These are phyloP conservation scores for Clostera curtula DNA, from an alignment of 2,888 invertebrate genomes.

Conservation along the genomic window DNA sequence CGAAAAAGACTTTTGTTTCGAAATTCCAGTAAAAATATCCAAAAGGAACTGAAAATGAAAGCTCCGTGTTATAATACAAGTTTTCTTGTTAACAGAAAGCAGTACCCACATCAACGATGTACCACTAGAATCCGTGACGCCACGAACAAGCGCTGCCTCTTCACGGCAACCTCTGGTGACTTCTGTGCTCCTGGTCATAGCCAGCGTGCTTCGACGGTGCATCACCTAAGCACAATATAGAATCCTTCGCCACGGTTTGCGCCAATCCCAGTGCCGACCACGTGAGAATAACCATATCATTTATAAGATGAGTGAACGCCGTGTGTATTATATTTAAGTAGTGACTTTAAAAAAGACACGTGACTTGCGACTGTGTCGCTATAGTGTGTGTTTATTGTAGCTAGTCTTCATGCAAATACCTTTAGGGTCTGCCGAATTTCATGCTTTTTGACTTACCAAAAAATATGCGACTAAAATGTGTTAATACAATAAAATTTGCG, in stretches of 20 bases:
- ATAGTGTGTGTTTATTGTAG: constrained; percentile 23
- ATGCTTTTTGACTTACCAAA: too few species aligned
- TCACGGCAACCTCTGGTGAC: constrained; percentile 22
- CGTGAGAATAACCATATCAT: constrained; percentile 47
- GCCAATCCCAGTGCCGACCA: constrained; percentile 6
- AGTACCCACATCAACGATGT: constrained; percentile 30
- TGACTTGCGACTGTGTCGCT: constrained; percentile 13
- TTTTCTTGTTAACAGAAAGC: constrained; percentile 20
- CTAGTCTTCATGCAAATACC: constrained; percentile 42
- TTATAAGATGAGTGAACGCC: constrained; percentile 28
- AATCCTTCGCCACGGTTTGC: constrained; percentile 1
- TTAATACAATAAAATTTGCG: too few species aligned
- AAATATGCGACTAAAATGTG: too few species aligned
- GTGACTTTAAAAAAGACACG: constrained; percentile 35
- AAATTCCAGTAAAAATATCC: too few species aligned
- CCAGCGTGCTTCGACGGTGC: constrained; percentile 24
- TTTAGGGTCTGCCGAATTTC: too few species aligned
- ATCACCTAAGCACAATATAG: constrained; percentile 40
- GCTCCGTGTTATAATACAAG: too few species aligned
- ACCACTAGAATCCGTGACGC: constrained; percentile 40
- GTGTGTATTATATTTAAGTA: constrained; percentile 26
- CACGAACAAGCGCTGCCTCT: constrained; percentile 34
- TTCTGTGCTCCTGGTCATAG: constrained; percentile 22
- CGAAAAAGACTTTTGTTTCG: too few species aligned
- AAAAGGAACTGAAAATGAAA: too few species aligned